Evolutionary conservation across 1,140 invertebrate genomes (phyloP).

Genomic region (Ips nitidus): DNA sequence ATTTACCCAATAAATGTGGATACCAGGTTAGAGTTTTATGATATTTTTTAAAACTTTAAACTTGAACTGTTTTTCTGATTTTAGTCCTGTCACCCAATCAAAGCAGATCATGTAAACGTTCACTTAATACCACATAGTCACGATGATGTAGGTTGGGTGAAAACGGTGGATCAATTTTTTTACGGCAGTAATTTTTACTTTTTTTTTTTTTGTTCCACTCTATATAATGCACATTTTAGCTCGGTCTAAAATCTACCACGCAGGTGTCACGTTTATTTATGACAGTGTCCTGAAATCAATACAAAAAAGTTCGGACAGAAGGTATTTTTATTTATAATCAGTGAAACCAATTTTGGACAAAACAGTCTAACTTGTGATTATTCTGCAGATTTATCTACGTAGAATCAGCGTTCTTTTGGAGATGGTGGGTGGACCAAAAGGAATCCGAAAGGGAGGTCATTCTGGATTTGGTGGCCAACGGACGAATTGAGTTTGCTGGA

Average conservation of each 20-base stretch:
- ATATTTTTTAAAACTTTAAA: too few relatives aligned
- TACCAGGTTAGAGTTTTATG: too few relatives aligned
- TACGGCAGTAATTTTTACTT: conserved; percentile 58
- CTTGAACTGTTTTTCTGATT: not conserved
- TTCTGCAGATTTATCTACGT: conserved; percentile 71
- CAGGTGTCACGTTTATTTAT: conserved; percentile 17
- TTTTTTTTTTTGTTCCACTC: not conserved
- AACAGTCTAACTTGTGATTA: not conserved
- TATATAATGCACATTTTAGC: conserved; percentile 2
- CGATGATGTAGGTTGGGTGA: conserved; percentile 83
- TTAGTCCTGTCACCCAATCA: conserved; percentile 16
- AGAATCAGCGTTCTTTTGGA: conserved; percentile 87
- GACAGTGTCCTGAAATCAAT: conserved; percentile 16
- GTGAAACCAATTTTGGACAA: not conserved
- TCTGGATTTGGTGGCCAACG: conserved; percentile 65
- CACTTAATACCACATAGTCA: conserved; percentile 72
- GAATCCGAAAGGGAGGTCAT: conserved; percentile 60
- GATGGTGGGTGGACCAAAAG: conserved; percentile 84
- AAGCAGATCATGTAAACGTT: conserved; percentile 60
- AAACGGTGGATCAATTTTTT: conserved; percentile 79
- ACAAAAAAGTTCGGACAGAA: conserved; percentile 14
- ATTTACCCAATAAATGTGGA: too few relatives aligned
- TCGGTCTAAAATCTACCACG: not conserved
- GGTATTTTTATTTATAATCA: conserved; percentile 16
- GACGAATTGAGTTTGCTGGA: conserved; percentile 84